Evolutionary conservation across 2,888 invertebrate genomes (phyloP), one percentile per base, ranked within the genome.

Genomic region (Ormyrus labotus): DNA sequence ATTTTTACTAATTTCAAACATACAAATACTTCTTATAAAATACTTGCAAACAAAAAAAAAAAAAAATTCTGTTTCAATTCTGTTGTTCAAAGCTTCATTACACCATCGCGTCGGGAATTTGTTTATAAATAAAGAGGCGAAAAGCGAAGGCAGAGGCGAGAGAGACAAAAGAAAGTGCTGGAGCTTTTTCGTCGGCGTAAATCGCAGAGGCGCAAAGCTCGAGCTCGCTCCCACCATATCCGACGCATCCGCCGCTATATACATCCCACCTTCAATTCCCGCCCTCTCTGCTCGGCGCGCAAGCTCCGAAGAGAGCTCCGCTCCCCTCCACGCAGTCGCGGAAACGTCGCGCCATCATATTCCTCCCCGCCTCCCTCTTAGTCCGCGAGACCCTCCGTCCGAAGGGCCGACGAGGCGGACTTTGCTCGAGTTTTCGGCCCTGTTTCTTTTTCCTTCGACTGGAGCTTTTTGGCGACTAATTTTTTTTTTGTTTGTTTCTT

Each of bases 241-340:
- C 53, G 60, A 68, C 64, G 19, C 71, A n/a, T 60, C 78, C 67
- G 67, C 55, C 55, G 34, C 34, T 19, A 34, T 4, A 34, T 4
- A 34, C 4, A 55, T 70, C 67, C 80, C 76, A 72, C 72, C 72
- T 74, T 48, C 68, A 63, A 80, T 80, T 75, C 81, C 77, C 81
- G 77, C 77, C 77, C 81, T 76, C 75, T 67, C 67, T 10, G n/a
- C 48, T 13, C 34, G 9, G 11, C 55, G 79, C 68, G 72, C 57
- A 73, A 57, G 57, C 63, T 63, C 55, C 48, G 10, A 11, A 55
- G 69, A n/a, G 65, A 47, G 60, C 11, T 8, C 72, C 13, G 48
- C 76, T 34, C 10, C 63, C 58, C 58, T 13, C 55, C 67, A 34
- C 67, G 53, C 61, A 58, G 34, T 19, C 58, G 10, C 45, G 57